phyloP scores from a whole-genome alignment of 2,797 vertebrate species.

The Cephalopachus bancanus region DNA sequence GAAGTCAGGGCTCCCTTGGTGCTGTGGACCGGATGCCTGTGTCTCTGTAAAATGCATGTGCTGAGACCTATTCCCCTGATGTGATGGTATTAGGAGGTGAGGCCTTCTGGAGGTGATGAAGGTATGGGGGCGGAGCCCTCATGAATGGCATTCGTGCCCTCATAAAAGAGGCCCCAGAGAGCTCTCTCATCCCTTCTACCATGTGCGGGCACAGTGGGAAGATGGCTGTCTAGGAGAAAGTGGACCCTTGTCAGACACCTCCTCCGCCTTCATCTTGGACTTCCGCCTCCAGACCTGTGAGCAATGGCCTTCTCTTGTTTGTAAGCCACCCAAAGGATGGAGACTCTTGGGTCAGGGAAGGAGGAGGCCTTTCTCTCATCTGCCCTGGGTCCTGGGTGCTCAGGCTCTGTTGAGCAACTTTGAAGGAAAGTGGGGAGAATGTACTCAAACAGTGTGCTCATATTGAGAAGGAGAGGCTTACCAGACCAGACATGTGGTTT shows the following conservation, averaged over 20 bases:
- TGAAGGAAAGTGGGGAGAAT: neutral
- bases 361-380: neutral
- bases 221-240: neutral
- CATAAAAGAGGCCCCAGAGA: neutral
- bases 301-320: too few species aligned
- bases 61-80: neutral
- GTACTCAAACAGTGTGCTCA: neutral
- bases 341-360: neutral
- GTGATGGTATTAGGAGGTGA: neutral
- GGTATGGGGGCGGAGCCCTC: neutral
- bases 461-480: neutral
- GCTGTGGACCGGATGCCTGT: neutral
- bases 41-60: neutral
- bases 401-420: accelerated
- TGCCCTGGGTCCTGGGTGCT: neutral
- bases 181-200: neutral
- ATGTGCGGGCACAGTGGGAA: neutral
- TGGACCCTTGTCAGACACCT: neutral
- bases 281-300: neutral
- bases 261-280: neutral
- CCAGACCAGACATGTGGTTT: accelerated
- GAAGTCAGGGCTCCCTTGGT: neutral
- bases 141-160: neutral
- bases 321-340: accelerated
- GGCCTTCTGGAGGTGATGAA: neutral